Percentiles rank a stretch among this genome's conserved stretches.
Evolutionary conservation across 2,797 vertebrate genomes (phyloP).

Genomic region (Lagodon rhomboides): DNA sequence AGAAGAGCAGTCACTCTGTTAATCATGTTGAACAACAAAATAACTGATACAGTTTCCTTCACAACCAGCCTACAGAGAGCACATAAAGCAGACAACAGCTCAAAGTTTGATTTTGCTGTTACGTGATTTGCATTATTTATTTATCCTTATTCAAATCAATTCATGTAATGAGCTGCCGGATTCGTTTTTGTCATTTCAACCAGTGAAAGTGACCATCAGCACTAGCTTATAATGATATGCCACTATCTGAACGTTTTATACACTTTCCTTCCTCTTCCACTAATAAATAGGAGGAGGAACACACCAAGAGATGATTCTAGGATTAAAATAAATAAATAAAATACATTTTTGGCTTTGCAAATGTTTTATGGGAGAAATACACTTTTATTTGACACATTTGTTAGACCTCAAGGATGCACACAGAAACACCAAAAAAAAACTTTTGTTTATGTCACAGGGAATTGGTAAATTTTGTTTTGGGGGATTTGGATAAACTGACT

Average conservation of each 20-base stretch:
- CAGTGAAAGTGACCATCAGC: neutral
- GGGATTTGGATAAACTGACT: neutral
- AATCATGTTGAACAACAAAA: neutral
- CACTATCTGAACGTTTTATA: neutral
- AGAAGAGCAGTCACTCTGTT: neutral
- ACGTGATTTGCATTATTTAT: neutral
- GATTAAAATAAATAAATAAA: no score
- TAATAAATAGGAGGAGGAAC: no score
- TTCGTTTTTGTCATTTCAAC: neutral
- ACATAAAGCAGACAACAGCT: neutral
- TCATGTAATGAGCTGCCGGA: neutral
- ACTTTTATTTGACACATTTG: no score
- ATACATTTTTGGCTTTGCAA: no score
- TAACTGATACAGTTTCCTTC: neutral
- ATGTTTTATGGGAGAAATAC: no score
- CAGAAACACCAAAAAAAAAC: neutral
- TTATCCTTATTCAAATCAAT: neutral
- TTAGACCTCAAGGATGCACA: no score
- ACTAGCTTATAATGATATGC: neutral
- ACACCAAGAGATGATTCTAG: no score
- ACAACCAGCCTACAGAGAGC: neutral
- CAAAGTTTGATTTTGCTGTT: neutral
- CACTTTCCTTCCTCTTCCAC: no score
- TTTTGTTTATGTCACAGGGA: neutral
- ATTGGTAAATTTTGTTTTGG: neutral